These are phyloP conservation scores for Taenaris catops DNA, from an alignment of 2,888 invertebrate genomes.

Conservation along the genomic window DNA sequence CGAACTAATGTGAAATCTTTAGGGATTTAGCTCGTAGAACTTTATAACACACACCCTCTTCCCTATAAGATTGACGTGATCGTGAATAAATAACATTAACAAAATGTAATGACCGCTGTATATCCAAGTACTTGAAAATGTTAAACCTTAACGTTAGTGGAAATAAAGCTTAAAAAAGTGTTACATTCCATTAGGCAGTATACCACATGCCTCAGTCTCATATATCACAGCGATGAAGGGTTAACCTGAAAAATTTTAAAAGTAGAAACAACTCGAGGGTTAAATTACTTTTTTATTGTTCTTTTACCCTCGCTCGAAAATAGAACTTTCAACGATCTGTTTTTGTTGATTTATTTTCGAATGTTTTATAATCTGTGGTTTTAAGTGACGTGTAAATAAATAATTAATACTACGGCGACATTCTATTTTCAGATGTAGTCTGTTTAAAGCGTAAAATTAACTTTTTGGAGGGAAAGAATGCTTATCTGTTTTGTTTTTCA, in stretches of 20 bases:
- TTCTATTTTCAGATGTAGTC: constrained; percentile 13
- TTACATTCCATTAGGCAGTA: constrained; percentile 47
- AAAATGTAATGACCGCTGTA: no score
- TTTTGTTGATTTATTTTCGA: constrained; percentile 47
- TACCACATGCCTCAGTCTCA: constrained; percentile 50
- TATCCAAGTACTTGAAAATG: no score
- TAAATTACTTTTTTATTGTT: constrained; percentile 57
- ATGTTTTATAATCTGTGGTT: constrained; percentile 29
- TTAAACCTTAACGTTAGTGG: no score
- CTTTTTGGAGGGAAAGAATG: no score
- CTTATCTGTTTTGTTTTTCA: no score
- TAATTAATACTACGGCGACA: constrained; percentile 23
- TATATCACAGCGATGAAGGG: constrained; percentile 57
- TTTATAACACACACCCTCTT: no score
- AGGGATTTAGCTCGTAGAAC: no score
- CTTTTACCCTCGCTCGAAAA: constrained; percentile 44
- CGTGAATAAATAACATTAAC: no score
- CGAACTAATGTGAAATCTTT: no score
- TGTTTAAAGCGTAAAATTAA: no score
- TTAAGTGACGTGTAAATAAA: constrained; percentile 30
- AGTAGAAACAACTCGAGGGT: constrained; percentile 54
- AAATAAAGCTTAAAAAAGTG: no score
- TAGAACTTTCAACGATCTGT: constrained; percentile 58
- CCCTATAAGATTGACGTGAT: no score
- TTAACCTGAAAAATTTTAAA: constrained; percentile 56